phyloP scores from a whole-genome alignment of 2,113 vertebrate species.

The Emydocephalus ijimae region DNA sequence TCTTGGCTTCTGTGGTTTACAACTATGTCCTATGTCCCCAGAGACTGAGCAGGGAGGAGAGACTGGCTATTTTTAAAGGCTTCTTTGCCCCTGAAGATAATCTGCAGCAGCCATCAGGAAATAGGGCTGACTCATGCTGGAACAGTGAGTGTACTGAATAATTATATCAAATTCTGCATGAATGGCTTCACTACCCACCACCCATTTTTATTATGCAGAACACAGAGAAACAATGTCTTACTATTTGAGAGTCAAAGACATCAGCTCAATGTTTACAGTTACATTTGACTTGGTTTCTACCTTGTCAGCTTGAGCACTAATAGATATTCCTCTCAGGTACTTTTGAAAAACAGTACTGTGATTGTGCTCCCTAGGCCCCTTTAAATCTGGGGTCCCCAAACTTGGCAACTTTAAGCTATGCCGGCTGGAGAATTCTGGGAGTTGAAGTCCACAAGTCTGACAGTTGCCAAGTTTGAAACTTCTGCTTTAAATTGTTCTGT shows the following conservation, averaged over 20 bases:
- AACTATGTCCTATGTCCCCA: constrained; percentile 69
- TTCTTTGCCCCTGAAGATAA: constrained; percentile 52
- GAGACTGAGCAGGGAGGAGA: constrained; percentile 58
- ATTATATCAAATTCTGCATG: neutral
- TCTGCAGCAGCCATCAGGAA: constrained; percentile 39
- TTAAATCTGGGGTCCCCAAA: neutral
- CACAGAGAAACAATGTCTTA: neutral
- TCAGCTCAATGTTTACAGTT: neutral
- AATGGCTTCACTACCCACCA: neutral
- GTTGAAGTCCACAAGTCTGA: too few species aligned
- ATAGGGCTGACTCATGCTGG: neutral
- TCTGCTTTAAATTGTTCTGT: neutral
- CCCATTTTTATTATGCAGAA: neutral
- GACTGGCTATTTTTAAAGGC: constrained; percentile 62
- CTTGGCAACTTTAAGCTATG: too few species aligned
- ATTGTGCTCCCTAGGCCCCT: neutral
- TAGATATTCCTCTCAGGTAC: neutral
- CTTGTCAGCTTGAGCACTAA: neutral
- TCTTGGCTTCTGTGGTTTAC: constrained; percentile 63
- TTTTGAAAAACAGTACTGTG: neutral
- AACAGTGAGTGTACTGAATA: neutral
- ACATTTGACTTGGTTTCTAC: neutral
- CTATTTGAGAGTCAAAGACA: neutral
- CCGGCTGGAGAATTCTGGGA: too few species aligned
- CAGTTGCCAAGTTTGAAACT: too few species aligned